Base-by-base conservation (phyloP, 1,140 invertebrate genomes). In the Meteorus sp. region DNA sequence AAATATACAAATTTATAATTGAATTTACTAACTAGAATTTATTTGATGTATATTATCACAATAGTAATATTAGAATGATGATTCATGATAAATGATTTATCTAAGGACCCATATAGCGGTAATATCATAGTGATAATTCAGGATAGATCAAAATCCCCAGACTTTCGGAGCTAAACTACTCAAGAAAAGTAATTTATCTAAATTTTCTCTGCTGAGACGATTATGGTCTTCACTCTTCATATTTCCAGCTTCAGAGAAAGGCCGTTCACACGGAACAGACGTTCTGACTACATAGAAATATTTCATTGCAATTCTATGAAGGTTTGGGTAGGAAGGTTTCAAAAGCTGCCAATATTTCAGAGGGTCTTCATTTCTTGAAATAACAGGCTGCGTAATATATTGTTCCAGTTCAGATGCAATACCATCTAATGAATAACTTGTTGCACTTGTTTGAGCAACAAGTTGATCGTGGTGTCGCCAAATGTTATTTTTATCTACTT, bases 261-360 rank as follows among this genome's bases (percentile, higher is more conserved):
- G 62, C 22, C 72, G 50, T 66, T 79, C 73, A 31, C 64, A 70
- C 25, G 73, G 67, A 4, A 78, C 74, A 19, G 72, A 76, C n/a
- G 69, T 77, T 41, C 66, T 73, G 25, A 75, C 71, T 17, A 72
- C 63, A 9, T 66, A 61, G 8, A 75, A 61, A 54, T 71, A 69
- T 61, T 72, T 69, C 35, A 58, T 57, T 9, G 72, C 71, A 17
- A 73, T 48, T 56, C 55, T 67, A 52, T 73, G 63, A 1, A 78
- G 50, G 20, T 56, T 65, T 8, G 74, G 71, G 59, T 73, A 67
- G 27, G 68, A 67, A 37, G 55, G 53, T 56, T 77, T 76, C 2
- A 66, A 35, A 53, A 72, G 68, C 25, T 68, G 48, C 74, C 74
- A 78, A 33, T 69, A 58, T 64, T 74, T 60, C 11, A 78, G 60